A percentile compares a stretch with the other conserved stretches of the same genome.
phyloP scores from a whole-genome alignment of 2,888 invertebrate genomes.

The Parochlus steinenii region DNA sequence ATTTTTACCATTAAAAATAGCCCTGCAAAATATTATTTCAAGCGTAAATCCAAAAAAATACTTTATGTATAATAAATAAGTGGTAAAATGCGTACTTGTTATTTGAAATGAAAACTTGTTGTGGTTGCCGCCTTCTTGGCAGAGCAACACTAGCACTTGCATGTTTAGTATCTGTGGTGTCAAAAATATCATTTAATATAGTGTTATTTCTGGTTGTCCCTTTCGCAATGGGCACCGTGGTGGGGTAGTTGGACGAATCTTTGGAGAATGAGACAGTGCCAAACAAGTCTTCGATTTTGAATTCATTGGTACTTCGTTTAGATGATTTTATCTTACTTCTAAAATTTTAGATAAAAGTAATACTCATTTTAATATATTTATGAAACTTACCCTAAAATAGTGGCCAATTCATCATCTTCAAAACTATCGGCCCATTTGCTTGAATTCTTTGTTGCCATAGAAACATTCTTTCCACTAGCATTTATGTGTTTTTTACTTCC shows the following conservation, averaged over 20 bases:
- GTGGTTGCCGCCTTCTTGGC: constrained; percentile 23
- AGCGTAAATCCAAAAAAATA: not conserved
- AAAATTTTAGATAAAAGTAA: constrained; percentile 10
- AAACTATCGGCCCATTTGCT: constrained; percentile 8
- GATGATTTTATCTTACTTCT: constrained; percentile 30
- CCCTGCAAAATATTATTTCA: constrained; percentile 1
- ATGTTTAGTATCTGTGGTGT: constrained; percentile 17
- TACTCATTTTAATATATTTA: constrained; percentile 6
- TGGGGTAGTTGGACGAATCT: constrained; percentile 23
- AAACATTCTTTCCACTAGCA: constrained; percentile 14
- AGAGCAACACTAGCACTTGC: constrained; percentile 20
- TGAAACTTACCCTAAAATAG: constrained; percentile 48
- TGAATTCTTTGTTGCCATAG: constrained; percentile 15
- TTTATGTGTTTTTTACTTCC: not conserved
- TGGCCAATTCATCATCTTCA: constrained; percentile 48
- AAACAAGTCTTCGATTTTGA: constrained; percentile 27
- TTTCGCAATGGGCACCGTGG: constrained; percentile 22
- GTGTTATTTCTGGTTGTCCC: constrained; percentile 18
- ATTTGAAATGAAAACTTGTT: constrained; percentile 25
- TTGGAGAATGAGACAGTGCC: constrained; percentile 26
- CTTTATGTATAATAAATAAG: not conserved
- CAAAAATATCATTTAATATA: constrained; percentile 17
- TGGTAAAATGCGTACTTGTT: constrained; percentile 9
- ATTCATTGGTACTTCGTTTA: constrained; percentile 19
- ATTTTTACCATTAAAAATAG: constrained; percentile 2